Evolutionary conservation across 92 coral and sea anemone species (phyloP).

Genomic region (Actinostola sp.): DNA sequence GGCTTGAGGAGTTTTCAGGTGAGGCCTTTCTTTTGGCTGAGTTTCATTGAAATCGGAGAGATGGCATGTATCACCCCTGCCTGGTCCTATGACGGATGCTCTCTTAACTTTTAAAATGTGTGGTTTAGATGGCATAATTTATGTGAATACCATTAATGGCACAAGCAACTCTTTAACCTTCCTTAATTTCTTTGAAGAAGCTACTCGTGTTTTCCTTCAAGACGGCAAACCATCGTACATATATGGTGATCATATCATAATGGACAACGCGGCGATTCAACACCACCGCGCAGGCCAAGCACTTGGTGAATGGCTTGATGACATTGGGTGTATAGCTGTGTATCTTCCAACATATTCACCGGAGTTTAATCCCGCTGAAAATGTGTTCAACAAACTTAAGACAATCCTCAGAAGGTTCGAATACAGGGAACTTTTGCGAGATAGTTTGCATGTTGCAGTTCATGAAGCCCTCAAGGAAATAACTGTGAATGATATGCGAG

Average conservation of each 20-base stretch:
- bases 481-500: slow-evolving; percentile 26
- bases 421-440: slow-evolving; percentile 21
- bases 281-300: slow-evolving; percentile 27
- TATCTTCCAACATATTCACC: slow-evolving; percentile 62
- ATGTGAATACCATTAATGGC: slow-evolving; percentile 51
- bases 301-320: slow-evolving; percentile 51
- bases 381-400: slow-evolving; percentile 54
- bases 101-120: too few relatives aligned
- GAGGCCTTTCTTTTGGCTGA: too few relatives aligned
- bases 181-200: slow-evolving; percentile 50
- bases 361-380: slow-evolving; percentile 57
- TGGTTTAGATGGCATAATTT: slow-evolving; percentile 42
- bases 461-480: slow-evolving; percentile 36
- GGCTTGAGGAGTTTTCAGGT: too few relatives aligned
- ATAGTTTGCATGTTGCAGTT: slow-evolving; percentile 45
- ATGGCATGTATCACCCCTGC: too few relatives aligned
- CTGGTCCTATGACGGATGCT: too few relatives aligned
- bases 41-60: too few relatives aligned
- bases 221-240: slow-evolving; percentile 39
- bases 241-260: slow-evolving; percentile 42
- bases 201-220: slow-evolving; percentile 12
- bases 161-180: slow-evolving; percentile 45
- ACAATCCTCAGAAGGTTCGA: slow-evolving; percentile 40
- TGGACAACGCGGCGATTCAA: slow-evolving; percentile 55
- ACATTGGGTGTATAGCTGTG: slow-evolving; percentile 30